phyloP scores from a whole-genome alignment of 2,888 invertebrate genomes.

The Gari tellinella region DNA sequence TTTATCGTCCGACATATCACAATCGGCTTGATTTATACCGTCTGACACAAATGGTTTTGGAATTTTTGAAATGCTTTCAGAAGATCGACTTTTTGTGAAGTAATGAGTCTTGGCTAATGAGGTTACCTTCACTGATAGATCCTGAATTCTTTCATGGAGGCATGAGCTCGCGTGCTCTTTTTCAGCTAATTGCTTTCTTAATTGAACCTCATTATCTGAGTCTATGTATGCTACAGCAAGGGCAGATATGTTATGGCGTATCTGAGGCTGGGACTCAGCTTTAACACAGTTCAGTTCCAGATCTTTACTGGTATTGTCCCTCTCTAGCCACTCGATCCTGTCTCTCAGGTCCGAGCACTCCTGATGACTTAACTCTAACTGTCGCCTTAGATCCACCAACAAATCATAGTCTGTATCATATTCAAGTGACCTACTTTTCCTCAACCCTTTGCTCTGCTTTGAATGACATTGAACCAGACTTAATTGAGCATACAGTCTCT shows the following conservation, averaged over 20 bases:
- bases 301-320: conserved; percentile 64
- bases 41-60: conserved; percentile 28
- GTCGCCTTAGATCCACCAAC: conserved; percentile 88
- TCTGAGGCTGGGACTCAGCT: background rate
- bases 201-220: conserved; percentile 32
- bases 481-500: conserved; percentile 87
- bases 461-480: conserved; percentile 44
- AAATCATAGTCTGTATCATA: conserved; percentile 85
- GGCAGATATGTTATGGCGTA: conserved; percentile 2
- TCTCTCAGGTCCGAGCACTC: conserved; percentile 86
- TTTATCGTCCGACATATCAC: conserved; percentile 16
- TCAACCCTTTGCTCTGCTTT: conserved; percentile 50
- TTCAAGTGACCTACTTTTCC: conserved; percentile 83
- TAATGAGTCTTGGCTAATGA: conserved; percentile 27
- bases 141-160: conserved; percentile 28
- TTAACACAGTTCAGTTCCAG: no score
- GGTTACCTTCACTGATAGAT: conserved; percentile 17
- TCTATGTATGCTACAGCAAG: conserved; percentile 47
- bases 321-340: conserved; percentile 88
- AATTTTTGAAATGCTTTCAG: conserved; percentile 20
- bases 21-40: conserved; percentile 19
- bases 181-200: conserved; percentile 25
- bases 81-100: conserved; percentile 1
- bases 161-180: conserved; percentile 14
- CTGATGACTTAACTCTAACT: conserved; percentile 91